Base-by-base conservation (phyloP, 2,888 invertebrate species). In the Volucella inflata region DNA sequence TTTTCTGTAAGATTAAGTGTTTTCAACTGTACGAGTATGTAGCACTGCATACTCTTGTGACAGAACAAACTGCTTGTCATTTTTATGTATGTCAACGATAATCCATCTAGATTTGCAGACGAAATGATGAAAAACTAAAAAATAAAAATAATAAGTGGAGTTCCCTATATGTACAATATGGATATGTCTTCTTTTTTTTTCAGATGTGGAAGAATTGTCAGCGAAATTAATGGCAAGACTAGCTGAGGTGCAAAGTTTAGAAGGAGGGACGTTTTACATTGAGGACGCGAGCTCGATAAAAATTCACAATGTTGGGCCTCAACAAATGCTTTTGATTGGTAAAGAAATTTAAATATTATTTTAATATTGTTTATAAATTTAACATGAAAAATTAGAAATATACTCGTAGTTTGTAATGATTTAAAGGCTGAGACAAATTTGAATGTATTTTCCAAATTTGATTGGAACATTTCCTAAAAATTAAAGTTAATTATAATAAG, bases 171-270 rank as follows among this genome's bases (percentile, higher is more conserved):
- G 21, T 74, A 78, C 65, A 42, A 67, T 76, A 57, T 71, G 51
- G 80, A 74, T 65, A 53, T 83, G 21, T 65, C 65, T 83, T 83
- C 40, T 57, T 60, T 57, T 85, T 57, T 53, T 90, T 90, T 44
- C 89, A 92, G 92, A 92, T 91, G 92, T 92, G 87, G 92, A 92
- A 89, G 92, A 92, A 88, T 89, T 92, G 89, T 92, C 92, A 88
- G 92, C 92, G 44, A 92, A 92, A 88, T 89, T 92, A 87, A 92
- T 92, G 92, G 92, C 92, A 75, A 91, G 91, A 88, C 89, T 92
- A 87, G 92, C 92, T 46, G 91, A 92, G 88, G 92, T 92, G 79
- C 92, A 92, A 89, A 91, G 91, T 82, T 89, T 91, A 82, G 92
- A 92, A 80, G 92, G 91, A 85, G 91, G 92, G 87, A 92, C 91